These are phyloP conservation scores for Chionis minor DNA, from an alignment of 2,113 vertebrate species.

Conservation along the genomic window DNA sequence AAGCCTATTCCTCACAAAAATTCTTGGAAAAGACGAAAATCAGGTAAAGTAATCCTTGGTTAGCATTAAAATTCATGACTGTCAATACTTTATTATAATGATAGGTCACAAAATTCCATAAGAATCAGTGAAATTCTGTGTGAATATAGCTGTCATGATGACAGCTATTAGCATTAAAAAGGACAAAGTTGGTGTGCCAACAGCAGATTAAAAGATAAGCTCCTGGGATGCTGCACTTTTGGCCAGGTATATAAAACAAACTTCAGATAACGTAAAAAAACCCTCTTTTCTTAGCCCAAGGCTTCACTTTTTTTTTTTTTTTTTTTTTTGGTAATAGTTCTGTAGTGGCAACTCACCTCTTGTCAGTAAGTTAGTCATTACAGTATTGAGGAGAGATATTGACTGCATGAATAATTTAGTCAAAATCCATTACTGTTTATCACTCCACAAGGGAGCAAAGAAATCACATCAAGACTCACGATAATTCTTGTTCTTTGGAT, in stretches of 20 bases:
- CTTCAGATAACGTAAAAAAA: neutral
- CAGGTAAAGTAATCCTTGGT: neutral
- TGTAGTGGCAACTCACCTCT: neutral
- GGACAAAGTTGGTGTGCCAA: neutral
- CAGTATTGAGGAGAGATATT: neutral
- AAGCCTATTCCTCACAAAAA: neutral
- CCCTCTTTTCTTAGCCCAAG: neutral
- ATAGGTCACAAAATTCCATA: neutral
- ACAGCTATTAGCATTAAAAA: neutral
- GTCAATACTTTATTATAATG: neutral
- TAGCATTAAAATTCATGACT: constrained; percentile 10
- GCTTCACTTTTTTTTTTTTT: neutral
- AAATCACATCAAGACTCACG: neutral
- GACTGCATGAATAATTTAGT: neutral
- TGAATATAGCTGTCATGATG: neutral
- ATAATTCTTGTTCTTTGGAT: neutral
- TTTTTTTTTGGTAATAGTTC: no score
- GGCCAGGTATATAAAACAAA: neutral
- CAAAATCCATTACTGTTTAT: neutral
- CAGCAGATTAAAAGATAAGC: neutral
- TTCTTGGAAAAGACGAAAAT: neutral
- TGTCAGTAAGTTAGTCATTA: neutral
- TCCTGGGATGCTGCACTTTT: neutral
- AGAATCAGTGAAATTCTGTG: neutral
- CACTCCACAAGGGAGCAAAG: neutral